phyloP scores from a whole-genome alignment of 2,888 invertebrate species.

The Caenorhabditis sp. region DNA sequence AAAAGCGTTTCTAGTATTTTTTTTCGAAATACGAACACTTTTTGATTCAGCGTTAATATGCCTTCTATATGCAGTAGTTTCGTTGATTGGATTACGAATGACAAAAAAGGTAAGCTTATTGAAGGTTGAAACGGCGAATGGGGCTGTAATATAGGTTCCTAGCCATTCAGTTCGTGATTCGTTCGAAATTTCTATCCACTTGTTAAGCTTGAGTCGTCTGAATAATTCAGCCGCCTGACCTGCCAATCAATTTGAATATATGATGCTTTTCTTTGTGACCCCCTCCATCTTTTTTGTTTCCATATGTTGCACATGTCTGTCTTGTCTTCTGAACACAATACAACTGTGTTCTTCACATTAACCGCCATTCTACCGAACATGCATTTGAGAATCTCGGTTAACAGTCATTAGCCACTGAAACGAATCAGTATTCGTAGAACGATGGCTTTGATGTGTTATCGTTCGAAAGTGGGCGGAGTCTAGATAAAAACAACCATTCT shows the following conservation, averaged over 20 bases:
- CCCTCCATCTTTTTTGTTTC: neutral
- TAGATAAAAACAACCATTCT: neutral
- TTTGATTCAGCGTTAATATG: conserved; percentile 51
- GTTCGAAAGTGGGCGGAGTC: conserved; percentile 45
- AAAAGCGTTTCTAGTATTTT: conserved; percentile 59
- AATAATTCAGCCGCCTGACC: conserved; percentile 6
- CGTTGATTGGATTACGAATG: conserved; percentile 61
- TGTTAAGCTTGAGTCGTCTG: neutral
- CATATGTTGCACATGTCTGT: conserved; percentile 40
- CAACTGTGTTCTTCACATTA: conserved; percentile 15
- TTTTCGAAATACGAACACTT: conserved; percentile 53
- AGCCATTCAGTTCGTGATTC: neutral
- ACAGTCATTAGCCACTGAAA: conserved; percentile 30
- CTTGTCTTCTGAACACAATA: neutral
- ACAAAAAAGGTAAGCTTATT: conserved; percentile 43
- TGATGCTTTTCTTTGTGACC: conserved; percentile 6
- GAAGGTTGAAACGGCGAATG: too few relatives aligned
- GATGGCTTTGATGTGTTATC: conserved; percentile 42
- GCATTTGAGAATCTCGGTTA: conserved; percentile 30
- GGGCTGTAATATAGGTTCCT: too few relatives aligned
- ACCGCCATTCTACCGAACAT: conserved; percentile 15
- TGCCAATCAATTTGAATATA: conserved; percentile 46
- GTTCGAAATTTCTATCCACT: neutral
- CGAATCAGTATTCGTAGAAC: conserved; percentile 20
- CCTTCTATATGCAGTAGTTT: conserved; percentile 61